Evolutionary conservation across 1,140 invertebrate species (phyloP), one percentile per base, ranked within the genome.

Genomic region (Aphaenogaster ashmeadi): DNA sequence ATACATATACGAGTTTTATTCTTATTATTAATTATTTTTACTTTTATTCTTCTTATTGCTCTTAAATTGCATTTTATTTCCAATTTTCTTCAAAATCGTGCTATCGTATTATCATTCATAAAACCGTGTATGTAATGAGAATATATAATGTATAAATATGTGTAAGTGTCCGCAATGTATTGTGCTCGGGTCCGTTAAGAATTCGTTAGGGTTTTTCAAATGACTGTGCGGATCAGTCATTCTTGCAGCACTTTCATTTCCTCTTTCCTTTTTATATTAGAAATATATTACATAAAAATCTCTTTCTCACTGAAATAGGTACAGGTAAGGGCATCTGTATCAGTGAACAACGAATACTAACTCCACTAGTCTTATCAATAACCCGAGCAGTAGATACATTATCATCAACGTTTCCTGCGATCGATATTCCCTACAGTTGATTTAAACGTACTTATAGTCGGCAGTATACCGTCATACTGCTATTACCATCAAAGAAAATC

Each of bases 291-390:
- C 38, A 69, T 47, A 78, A 7, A 15, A 67, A 15, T 67, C 9
- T 47, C 21, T 2, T 64, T 66, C 66, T 67, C 38, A 47, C 4
- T 4, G 5, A 56, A 69, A 33, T 56, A 81, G 7, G 6, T 71
- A 52, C 52, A 71, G 5, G 38, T 81, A 47, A 81, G 38, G 79
- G 15, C 79, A 81, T 81, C 79, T 81, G 9, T 41, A 2, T 41
- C 15, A 41, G 8, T 41, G 47, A 38, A 21, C n/a, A 33, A n/a
- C 1, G 18, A 81, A 56, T 7, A 0, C 13, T 18, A 79, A 13
- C 41, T 54, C 1, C 50, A 18, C n/a, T 56, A 44, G 11, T 71
- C 0, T 41, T 2, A 71, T 71, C 66, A 44, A 33, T 81, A 81
- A 4, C 1, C 11, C 21, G 18, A 62, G 1, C 18, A 41, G 27